phyloP scores from a whole-genome alignment of 2,113 vertebrate genomes.

The Centropristis striata region DNA sequence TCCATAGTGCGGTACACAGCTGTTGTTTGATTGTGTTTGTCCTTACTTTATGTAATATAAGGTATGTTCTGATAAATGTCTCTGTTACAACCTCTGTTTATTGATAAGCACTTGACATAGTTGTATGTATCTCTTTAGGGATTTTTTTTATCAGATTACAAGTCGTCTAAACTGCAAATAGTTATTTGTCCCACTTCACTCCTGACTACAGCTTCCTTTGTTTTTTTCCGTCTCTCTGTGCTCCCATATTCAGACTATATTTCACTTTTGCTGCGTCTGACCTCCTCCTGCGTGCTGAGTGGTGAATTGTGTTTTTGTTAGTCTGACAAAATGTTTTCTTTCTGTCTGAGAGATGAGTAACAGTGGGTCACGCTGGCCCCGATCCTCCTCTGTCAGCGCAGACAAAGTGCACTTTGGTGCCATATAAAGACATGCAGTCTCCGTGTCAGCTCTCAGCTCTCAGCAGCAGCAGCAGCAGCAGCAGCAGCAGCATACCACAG shows the following conservation, averaged over 20 bases:
- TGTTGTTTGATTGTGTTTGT: no score
- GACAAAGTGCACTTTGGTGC: constrained; percentile 81
- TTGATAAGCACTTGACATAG: no score
- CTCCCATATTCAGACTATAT: not conserved
- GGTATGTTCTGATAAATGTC: no score
- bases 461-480: constrained; percentile 30
- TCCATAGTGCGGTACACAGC: no score
- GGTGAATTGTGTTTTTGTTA: constrained; percentile 67
- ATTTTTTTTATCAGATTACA: not conserved
- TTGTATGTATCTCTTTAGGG: not conserved
- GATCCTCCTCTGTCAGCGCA: constrained; percentile 66
- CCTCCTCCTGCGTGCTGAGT: constrained; percentile 28
- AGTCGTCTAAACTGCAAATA: not conserved
- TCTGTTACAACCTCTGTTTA: not conserved
- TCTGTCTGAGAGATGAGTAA: constrained; percentile 70
- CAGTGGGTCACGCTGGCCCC: constrained; percentile 62
- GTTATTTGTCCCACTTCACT: not conserved
- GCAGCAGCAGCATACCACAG: constrained; percentile 74
- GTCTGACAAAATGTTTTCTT: constrained; percentile 75
- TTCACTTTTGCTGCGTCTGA: not conserved
- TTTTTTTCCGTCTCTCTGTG: not conserved
- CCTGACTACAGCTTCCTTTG: not conserved
- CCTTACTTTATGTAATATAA: no score
- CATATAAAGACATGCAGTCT: constrained; percentile 80
- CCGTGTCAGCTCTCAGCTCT: constrained; percentile 62